These are phyloP conservation scores for Endotricha flammealis DNA, from an alignment of 2,888 invertebrate genomes.

Conservation along the genomic window DNA sequence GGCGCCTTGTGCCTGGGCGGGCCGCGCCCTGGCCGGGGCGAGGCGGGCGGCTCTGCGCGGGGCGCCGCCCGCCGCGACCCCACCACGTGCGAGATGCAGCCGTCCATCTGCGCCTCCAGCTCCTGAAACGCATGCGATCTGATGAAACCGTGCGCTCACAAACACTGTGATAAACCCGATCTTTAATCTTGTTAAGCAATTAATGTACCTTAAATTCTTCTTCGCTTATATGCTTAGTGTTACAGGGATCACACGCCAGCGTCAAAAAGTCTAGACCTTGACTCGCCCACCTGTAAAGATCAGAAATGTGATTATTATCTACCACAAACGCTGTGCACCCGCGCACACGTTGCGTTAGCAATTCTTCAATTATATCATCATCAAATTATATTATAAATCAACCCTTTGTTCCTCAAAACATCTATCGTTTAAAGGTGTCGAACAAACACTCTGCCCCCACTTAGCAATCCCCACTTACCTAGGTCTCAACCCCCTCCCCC, in stretches of 20 bases:
- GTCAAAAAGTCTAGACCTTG: slow-evolving; percentile 93
- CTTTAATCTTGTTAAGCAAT: not conserved
- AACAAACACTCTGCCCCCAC: too few species aligned
- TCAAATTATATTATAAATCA: too few species aligned
- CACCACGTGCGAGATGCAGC: slow-evolving; percentile 92
- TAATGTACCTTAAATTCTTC: slow-evolving; percentile 84
- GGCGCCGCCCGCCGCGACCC: slow-evolving; percentile 73
- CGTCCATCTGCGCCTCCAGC: slow-evolving; percentile 87
- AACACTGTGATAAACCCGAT: too few species aligned
- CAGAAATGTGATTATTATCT: too few species aligned
- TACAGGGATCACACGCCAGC: slow-evolving; percentile 89
- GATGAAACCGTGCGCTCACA: not conserved
- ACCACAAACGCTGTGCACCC: too few species aligned
- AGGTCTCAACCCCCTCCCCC: slow-evolving; percentile 87
- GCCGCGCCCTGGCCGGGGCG: slow-evolving; percentile 29
- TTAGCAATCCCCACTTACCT: too few species aligned
- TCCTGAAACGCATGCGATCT: slow-evolving; percentile 31
- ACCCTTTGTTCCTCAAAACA: too few species aligned
- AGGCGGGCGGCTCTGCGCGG: slow-evolving; percentile 15
- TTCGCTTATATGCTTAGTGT: slow-evolving; percentile 86
- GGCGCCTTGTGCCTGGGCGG: slow-evolving; percentile 34
- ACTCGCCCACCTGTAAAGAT: slow-evolving; percentile 85
- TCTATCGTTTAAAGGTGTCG: too few species aligned
- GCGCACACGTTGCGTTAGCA: too few species aligned
- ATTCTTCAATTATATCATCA: too few species aligned